Conservation (phyloP, 1,140 invertebrate genomes). For the Apis cerana region DNA sequence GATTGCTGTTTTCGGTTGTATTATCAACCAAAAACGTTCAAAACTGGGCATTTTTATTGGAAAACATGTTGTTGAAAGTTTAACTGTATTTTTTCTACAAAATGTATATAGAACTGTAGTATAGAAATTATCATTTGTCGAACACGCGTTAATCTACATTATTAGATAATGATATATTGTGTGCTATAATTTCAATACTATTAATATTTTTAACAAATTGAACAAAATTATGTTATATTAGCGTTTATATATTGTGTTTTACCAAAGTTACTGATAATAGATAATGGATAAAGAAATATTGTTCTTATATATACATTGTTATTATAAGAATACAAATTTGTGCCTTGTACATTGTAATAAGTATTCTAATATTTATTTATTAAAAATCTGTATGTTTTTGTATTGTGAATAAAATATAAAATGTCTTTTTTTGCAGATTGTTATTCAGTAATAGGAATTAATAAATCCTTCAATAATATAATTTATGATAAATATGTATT, state of each 20-base stretch:
- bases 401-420: slow-evolving; percentile 68
- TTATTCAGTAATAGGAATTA: slow-evolving; percentile 40
- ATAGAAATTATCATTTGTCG: slow-evolving; percentile 24
- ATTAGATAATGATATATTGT: slow-evolving; percentile 1
- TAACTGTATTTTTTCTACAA: slow-evolving; percentile 39
- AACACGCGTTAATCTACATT: slow-evolving; percentile 18
- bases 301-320: slow-evolving; percentile 12
- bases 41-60: slow-evolving; percentile 60
- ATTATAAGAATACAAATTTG: slow-evolving; percentile 55
- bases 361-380: slow-evolving; percentile 70
- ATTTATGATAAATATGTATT: slow-evolving; percentile 33
- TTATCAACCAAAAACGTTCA: slow-evolving; percentile 18
- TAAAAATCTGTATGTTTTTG: slow-evolving; percentile 65
- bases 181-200: slow-evolving; percentile 9
- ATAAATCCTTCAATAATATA: background rate
- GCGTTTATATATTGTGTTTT: slow-evolving; percentile 24
- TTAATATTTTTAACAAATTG: background rate
- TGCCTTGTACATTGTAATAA: slow-evolving; percentile 69
- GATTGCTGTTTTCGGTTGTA: slow-evolving; percentile 56
- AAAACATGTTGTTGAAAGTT: slow-evolving; percentile 13
- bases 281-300: background rate
- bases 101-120: slow-evolving; percentile 33
- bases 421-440: slow-evolving; percentile 32
- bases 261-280: slow-evolving; percentile 42
- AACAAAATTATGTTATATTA: background rate